A percentile compares a stretch with the other conserved stretches of the same genome.
These are phyloP conservation scores for Fratercula arctica DNA, from an alignment of 2,797 vertebrate genomes.

Conservation along the genomic window DNA sequence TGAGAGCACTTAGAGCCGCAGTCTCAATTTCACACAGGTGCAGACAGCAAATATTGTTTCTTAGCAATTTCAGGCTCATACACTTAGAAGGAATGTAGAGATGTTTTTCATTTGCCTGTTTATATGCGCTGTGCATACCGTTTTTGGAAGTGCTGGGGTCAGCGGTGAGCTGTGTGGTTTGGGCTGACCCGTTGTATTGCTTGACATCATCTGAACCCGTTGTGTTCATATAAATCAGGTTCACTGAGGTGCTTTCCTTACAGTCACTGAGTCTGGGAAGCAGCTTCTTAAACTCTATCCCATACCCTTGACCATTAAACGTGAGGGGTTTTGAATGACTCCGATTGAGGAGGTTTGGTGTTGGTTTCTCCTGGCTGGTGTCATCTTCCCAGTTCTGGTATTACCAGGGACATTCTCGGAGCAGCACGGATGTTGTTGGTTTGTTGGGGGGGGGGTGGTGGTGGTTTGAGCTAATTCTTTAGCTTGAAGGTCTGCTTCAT, in stretches of 20 bases:
- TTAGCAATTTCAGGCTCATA: not conserved
- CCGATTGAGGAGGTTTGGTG: not conserved
- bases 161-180: not conserved
- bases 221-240: not conserved
- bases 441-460: too few species aligned
- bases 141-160: not conserved
- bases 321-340: not conserved
- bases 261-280: not conserved
- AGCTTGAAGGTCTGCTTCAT: not conserved
- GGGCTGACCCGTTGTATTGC: not conserved
- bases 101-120: not conserved
- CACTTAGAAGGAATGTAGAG: not conserved
- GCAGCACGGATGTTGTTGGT: too few species aligned
- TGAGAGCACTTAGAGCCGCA: constrained; percentile 22
- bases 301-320: not conserved
- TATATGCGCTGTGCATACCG: accelerated
- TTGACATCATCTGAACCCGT: not conserved
- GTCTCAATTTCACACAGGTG: constrained; percentile 32
- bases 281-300: not conserved
- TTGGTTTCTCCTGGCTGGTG: not conserved
- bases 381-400: accelerated
- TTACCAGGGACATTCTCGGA: not conserved
- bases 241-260: not conserved
- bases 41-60: constrained; percentile 50
- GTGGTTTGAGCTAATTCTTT: not conserved